Evolutionary conservation across 2,113 vertebrate genomes (phyloP), one percentile per base, ranked within the genome.

Genomic region (Mellivora capensis): DNA sequence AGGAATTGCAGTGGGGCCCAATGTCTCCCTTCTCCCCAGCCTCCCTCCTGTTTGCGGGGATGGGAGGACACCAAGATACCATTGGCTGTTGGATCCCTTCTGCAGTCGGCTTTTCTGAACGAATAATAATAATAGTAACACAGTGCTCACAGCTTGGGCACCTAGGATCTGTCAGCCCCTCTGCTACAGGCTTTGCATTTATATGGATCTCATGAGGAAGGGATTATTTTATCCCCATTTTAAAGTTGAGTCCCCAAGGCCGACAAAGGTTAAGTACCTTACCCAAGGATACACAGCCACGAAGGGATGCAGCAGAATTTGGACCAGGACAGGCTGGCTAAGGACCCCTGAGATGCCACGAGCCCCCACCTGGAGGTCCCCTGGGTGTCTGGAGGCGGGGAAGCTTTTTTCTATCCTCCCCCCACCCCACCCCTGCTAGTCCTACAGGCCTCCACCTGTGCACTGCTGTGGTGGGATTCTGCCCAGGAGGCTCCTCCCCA

Each of bases 31-130:
- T 74, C 44, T 80, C 42, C 34, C 59, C 47, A 88, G 77, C 37
- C 39, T n/a, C 54, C 76, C 25, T 93, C 93, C 79, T 82, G 67
- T 69, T 37, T 69, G 59, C 7, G 0, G 34, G 34, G 67, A 17
- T 67, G 59, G 29, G 98, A 71, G 96, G 21, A 97, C 99, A 99
- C 99, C 99, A 99, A 99, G 39, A 82, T 82, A 72, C 47, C 86
- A 57, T 20, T 80, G 42, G 39, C 59, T 72, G 7, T 25, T 74
- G 37, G 42, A 67, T 71, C 87, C 83, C 74, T 95, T 87, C 80
- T 81, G 87, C 6, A 49, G 17, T 57, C 37, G 42, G 34, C 57
- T 88, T 12, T 93, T 88, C 71, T 64, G 25, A 95, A 94, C 52
- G 29, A 93, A 49, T 91, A 84, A 86, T 13, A 83, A 25, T 89